A percentile compares a stretch with the other conserved stretches of the same genome.
These are phyloP conservation scores for Sycophaga agraensis DNA, from an alignment of 1,140 invertebrate species.

Conservation along the genomic window DNA sequence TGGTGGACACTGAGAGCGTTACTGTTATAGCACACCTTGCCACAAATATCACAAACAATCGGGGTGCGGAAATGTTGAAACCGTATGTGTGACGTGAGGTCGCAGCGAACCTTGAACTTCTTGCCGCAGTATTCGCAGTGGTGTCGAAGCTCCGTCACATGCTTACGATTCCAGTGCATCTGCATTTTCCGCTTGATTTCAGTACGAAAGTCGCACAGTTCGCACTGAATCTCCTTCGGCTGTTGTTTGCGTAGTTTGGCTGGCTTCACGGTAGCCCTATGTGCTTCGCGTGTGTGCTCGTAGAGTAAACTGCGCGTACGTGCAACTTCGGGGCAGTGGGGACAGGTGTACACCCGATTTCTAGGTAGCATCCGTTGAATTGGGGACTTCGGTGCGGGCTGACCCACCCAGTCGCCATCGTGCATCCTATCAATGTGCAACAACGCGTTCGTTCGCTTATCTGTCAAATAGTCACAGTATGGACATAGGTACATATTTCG, in stretches of 20 bases:
- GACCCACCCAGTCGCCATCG: background rate
- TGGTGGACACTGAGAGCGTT: constrained; percentile 44
- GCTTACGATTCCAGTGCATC: constrained; percentile 59
- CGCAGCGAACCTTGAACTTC: constrained; percentile 59
- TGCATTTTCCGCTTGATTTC: constrained; percentile 54
- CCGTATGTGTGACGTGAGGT: constrained; percentile 51
- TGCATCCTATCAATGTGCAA: background rate
- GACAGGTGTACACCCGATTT: background rate
- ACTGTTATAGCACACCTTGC: constrained; percentile 47
- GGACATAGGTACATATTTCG: constrained; percentile 9
- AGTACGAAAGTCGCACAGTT: constrained; percentile 52
- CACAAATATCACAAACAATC: constrained; percentile 57
- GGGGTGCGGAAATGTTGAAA: constrained; percentile 55
- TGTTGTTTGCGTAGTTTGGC: background rate
- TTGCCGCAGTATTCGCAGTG: constrained; percentile 53
- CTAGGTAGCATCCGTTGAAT: background rate
- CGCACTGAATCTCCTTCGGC: constrained; percentile 28
- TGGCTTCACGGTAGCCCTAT: constrained; percentile 18
- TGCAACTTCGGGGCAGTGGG: background rate
- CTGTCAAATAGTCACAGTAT: background rate
- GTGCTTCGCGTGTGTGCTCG: constrained; percentile 1
- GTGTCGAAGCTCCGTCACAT: constrained; percentile 40
- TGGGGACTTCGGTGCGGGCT: background rate
- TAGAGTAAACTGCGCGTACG: background rate
- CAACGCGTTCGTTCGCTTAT: background rate